Conservation (phyloP, 2,113 vertebrate species). For the Chionodraco myersi region DNA sequence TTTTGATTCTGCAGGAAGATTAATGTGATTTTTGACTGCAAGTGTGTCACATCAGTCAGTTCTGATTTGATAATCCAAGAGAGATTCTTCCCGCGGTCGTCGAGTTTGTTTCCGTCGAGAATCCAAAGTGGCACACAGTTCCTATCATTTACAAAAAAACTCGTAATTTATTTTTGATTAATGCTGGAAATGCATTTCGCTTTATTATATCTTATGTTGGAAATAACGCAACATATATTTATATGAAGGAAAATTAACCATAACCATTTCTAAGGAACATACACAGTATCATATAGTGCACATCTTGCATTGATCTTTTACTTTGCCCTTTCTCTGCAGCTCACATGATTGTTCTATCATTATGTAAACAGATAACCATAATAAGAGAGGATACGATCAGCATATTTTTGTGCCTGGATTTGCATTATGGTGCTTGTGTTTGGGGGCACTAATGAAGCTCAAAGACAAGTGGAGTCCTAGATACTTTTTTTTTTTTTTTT, state of each 20-base stretch:
- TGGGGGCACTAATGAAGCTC: conserved; percentile 77
- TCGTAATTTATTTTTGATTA: conserved; percentile 50
- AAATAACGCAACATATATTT: conserved; percentile 38
- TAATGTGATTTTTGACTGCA: conserved; percentile 67
- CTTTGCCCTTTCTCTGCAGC: conserved; percentile 54
- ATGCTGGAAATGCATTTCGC: conserved; percentile 39
- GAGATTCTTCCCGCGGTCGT: conserved; percentile 30
- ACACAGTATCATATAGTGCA: conserved; percentile 22
- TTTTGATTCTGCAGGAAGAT: conserved; percentile 63
- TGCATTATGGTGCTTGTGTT: conserved; percentile 67
- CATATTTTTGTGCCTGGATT: conserved; percentile 75
- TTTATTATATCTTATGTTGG: conserved; percentile 21
- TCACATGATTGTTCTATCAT: conserved; percentile 62
- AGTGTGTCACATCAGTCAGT: conserved; percentile 73
- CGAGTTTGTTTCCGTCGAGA: conserved; percentile 37
- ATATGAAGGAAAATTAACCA: conserved; percentile 40
- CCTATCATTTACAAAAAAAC: conserved; percentile 21
- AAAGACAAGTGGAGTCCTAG: conserved; percentile 73
- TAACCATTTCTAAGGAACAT: conserved; percentile 35
- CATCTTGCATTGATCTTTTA: conserved; percentile 53
- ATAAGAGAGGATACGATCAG: conserved; percentile 72
- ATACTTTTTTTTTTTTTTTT: conserved; percentile 47
- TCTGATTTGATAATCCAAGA: conserved; percentile 67
- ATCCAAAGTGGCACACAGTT: conserved; percentile 29
- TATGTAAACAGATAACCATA: conserved; percentile 75